A percentile compares a stretch with the other conserved stretches of the same genome.
Evolutionary conservation across 2,113 vertebrate genomes (phyloP).

Genomic region (Bubo blakistoni): DNA sequence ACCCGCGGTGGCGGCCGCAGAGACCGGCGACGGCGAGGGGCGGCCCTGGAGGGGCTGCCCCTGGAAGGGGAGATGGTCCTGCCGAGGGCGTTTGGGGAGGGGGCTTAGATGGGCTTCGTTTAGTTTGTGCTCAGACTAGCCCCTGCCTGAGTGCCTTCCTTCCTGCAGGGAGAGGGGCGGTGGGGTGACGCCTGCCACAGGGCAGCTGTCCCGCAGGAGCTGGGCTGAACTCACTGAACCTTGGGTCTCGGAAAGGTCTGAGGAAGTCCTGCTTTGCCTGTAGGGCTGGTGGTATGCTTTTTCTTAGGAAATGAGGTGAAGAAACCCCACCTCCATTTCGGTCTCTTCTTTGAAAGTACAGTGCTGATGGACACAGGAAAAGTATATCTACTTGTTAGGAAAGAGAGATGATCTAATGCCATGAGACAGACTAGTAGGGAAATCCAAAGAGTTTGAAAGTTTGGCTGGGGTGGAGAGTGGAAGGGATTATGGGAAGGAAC

Average conservation of each 20-base stretch:
- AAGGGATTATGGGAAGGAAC: background rate
- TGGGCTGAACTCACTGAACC: background rate
- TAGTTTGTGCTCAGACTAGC: rapidly evolving
- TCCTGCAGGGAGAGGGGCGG: background rate
- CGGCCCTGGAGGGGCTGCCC: background rate
- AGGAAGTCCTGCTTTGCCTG: background rate
- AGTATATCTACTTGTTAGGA: background rate
- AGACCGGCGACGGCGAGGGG: background rate
- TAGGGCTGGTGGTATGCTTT: too few species aligned
- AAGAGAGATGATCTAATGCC: background rate
- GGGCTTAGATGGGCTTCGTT: rapidly evolving
- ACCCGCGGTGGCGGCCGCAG: background rate
- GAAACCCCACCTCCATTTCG: rapidly evolving
- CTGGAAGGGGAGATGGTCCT: background rate
- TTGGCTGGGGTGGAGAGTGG: background rate
- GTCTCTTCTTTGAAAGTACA: background rate
- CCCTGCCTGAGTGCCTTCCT: background rate
- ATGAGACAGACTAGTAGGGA: rapidly evolving
- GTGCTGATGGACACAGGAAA: background rate
- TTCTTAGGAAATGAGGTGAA: rapidly evolving
- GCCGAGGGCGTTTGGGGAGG: too few species aligned
- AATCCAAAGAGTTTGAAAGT: background rate
- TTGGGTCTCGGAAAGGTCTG: rapidly evolving
- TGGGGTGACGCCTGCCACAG: rapidly evolving
- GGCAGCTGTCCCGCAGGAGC: rapidly evolving